A percentile compares a stretch with the other conserved stretches of the same genome.
Conservation (phyloP, 2,888 invertebrate genomes). For the Lycia hirtaria region DNA sequence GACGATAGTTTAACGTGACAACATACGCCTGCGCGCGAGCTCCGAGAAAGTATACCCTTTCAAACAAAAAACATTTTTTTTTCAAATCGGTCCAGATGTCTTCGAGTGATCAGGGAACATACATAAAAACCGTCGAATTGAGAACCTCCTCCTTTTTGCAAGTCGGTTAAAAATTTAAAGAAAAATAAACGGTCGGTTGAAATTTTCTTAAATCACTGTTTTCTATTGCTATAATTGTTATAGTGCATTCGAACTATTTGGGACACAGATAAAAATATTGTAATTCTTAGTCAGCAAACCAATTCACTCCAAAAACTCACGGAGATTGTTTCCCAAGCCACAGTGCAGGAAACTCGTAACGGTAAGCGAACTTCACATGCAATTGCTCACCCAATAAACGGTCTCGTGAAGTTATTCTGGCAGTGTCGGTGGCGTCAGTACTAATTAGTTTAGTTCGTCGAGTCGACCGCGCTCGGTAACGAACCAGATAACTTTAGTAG, state of each 20-base stretch:
- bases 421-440: slow-evolving; percentile 56
- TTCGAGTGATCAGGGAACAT: too few relatives aligned
- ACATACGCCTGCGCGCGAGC: too few relatives aligned
- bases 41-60: too few relatives aligned
- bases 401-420: slow-evolving; percentile 47
- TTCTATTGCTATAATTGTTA: not conserved
- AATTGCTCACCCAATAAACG: slow-evolving; percentile 60
- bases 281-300: not conserved
- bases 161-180: too few relatives aligned
- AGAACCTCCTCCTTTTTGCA: too few relatives aligned
- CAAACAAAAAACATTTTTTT: too few relatives aligned
- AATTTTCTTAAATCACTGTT: not conserved
- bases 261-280: not conserved
- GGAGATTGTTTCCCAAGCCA: slow-evolving; percentile 15
- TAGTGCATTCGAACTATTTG: too few relatives aligned
- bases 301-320: not conserved
- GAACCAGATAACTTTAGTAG: slow-evolving; percentile 56
- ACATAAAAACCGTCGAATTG: too few relatives aligned
- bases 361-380: slow-evolving; percentile 49
- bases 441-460: slow-evolving; percentile 72
- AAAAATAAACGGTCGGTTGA: too few relatives aligned
- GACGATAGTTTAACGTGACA: too few relatives aligned
- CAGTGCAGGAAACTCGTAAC: slow-evolving; percentile 36
- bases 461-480: slow-evolving; percentile 55
- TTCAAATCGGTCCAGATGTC: too few relatives aligned